Evolutionary conservation across 1,140 invertebrate genomes (phyloP), one percentile per base, ranked within the genome.

Genomic region (Drosophila bifasciata): DNA sequence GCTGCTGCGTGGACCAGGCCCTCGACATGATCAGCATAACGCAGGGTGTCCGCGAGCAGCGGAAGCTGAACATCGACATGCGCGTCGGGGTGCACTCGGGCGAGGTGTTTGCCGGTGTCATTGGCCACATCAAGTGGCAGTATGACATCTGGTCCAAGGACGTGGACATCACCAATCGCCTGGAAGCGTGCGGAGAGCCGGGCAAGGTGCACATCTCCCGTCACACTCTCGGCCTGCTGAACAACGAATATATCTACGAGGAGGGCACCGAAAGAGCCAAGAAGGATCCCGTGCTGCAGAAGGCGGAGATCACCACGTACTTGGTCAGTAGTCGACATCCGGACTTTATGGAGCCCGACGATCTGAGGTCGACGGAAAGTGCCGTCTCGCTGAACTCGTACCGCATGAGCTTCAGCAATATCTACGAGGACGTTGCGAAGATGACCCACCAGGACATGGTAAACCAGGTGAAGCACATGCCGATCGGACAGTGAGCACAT

Each of bases 131-230:
- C 52, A 99, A 99, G 92, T 98, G 97, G 97, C 97, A 99, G 92
- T 99, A 95, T 90, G 98, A 99, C 89, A 96, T 99, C 74, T 99
- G 98, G 97, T 98, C 97, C 0, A 95, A 95, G 84, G 98, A 99
- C 91, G 97, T 98, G n/a, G 96, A 96, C 8, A 96, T 98, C 69
- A 98, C 98, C 1, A 98, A 98, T 92, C 95, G 96, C 83, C 97
- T 99, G 96, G 98, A 99, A 92, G 95, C 96, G 53, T 95, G 96
- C 5, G 98, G 98, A n/a, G 92, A 94, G 75, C 94, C 97, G 2
- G 97, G 97, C 13, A 95, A 95, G 90, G 95, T 98, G n/a, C 97
- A 98, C 81, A 93, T 98, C 13, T 97, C 96, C 0, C 94, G 95
- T 69, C 93, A 94, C 81, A 97, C 97, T 0, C 93, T 95, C 59